Evolutionary conservation across 2,113 vertebrate species (phyloP), one percentile per base, ranked within the genome.

Genomic region (Beaufortia kweichowensis): DNA sequence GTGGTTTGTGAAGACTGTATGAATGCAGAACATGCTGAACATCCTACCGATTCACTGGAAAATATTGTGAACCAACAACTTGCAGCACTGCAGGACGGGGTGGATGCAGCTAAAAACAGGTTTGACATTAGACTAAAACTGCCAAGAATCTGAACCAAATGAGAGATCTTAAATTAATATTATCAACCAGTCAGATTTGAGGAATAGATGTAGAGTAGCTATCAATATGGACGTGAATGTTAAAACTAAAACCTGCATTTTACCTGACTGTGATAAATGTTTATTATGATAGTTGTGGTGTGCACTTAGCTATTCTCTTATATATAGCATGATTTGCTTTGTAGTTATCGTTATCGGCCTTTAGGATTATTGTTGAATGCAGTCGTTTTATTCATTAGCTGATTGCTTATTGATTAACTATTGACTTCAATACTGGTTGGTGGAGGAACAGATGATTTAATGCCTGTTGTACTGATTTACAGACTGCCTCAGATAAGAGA

Each of bases 401-500:
- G 71, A 74, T 61, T 61, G 39, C 62, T 35, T 6, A 50, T 24
- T 62, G 35, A 17, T 78, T 55, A 26, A 69, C 2, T 43, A 24
- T 48, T 46, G 24, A 70, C 0, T 15, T 63, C 31, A 21, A 6
- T 21, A 53, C 26, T 48, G 35, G n/a, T n/a, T 33, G 19, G 35
- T 26, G 4, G 11, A 35, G 31, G 62, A 10, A 48, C 21, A 2
- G 1, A 65, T 70, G 21, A 4, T 29, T 78, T 26, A 64, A 43
- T 17, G 23, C 10, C 8, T 24, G 19, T 28, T 75, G 19, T 21
- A 28, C 3, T 76, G 21, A 70, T 33, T 43, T 23, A 57, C 84
- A 99, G 97, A 88, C 93, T 97, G 78, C 96, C 97, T 46, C 95
- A 98, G 88, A 94, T 99, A 56, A 93, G 94, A 79, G 94, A 95